Conservation (phyloP, 1,140 invertebrate species). For the Parasteatoda tepidariorum region DNA sequence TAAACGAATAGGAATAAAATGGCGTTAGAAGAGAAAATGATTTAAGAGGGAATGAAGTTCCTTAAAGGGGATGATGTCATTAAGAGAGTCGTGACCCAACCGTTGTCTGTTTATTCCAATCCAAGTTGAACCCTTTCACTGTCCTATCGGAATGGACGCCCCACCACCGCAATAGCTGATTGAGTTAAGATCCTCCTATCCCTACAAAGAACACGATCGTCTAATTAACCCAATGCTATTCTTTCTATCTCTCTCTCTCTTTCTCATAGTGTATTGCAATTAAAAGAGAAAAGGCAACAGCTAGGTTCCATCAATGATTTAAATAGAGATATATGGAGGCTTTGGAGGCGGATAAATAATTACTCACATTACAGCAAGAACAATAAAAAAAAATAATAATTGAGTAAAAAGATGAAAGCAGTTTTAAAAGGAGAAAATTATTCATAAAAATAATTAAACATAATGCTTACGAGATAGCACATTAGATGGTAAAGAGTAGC, state of each 20-base stretch:
- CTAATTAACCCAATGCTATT: constrained; percentile 30
- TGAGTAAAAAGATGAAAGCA: too few relatives aligned
- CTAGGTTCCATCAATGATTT: too few relatives aligned
- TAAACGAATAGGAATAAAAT: background rate
- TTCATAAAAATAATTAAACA: too few relatives aligned
- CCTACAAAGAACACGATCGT: constrained; percentile 23
- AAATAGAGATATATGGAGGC: too few relatives aligned
- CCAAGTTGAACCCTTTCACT: constrained; percentile 16
- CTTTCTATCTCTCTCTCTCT: background rate
- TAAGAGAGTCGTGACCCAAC: constrained; percentile 12
- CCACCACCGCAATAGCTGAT: constrained; percentile 22
- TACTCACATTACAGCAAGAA: too few relatives aligned
- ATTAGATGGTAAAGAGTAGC: too few relatives aligned
- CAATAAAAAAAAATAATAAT: too few relatives aligned
- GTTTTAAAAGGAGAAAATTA: too few relatives aligned
- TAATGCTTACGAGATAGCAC: too few relatives aligned
- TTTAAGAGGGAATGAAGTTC: constrained; percentile 5
- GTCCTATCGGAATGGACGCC: background rate
- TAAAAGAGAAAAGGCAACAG: background rate
- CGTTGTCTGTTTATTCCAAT: constrained; percentile 22
- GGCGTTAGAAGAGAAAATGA: background rate
- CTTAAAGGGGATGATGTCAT: constrained; percentile 8
- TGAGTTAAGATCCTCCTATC: constrained; percentile 37
- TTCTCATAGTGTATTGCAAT: too few relatives aligned
- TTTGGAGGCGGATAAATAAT: too few relatives aligned